Evolutionary conservation across 2,113 vertebrate genomes (phyloP).

Genomic region (Osmerus mordax): DNA sequence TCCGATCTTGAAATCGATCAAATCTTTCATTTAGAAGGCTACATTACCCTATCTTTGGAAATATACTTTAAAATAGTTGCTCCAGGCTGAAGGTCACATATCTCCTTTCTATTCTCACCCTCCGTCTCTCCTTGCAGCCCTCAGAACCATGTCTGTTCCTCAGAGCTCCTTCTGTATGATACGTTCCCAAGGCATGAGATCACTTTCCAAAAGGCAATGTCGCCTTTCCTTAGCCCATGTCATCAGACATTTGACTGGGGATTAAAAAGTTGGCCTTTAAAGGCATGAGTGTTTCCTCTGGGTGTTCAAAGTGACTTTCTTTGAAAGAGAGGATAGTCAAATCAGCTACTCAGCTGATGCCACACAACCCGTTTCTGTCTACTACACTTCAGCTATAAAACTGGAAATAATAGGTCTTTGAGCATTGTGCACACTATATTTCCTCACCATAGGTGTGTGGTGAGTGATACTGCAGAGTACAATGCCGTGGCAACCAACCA

Average conservation of each 20-base stretch:
- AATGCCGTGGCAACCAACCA: slow-evolving; percentile 86
- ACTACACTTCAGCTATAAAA: too few relatives aligned
- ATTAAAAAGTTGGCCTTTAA: not conserved
- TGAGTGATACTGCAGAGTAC: slow-evolving; percentile 89
- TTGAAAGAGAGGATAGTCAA: not conserved
- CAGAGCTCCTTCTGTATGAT: not conserved
- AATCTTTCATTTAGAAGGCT: not conserved
- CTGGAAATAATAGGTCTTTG: too few relatives aligned
- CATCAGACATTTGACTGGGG: slow-evolving; percentile 8
- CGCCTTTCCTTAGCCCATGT: not conserved
- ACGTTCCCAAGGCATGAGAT: slow-evolving; percentile 21
- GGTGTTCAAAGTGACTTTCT: not conserved
- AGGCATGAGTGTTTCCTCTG: not conserved
- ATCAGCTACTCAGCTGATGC: not conserved
- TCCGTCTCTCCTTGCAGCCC: slow-evolving; percentile 36
- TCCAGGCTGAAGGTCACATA: slow-evolving; percentile 64
- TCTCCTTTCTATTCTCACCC: slow-evolving; percentile 65
- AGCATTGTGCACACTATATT: not conserved
- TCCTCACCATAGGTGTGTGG: slow-evolving; percentile 73
- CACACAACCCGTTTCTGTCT: too few relatives aligned
- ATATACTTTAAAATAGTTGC: slow-evolving; percentile 65
- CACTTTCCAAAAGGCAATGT: slow-evolving; percentile 26
- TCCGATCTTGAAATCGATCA: too few relatives aligned
- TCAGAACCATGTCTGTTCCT: slow-evolving; percentile 28
- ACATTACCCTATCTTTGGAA: slow-evolving; percentile 31